These are phyloP conservation scores for Rapana venosa DNA, from an alignment of 2,888 invertebrate species.

Conservation along the genomic window DNA sequence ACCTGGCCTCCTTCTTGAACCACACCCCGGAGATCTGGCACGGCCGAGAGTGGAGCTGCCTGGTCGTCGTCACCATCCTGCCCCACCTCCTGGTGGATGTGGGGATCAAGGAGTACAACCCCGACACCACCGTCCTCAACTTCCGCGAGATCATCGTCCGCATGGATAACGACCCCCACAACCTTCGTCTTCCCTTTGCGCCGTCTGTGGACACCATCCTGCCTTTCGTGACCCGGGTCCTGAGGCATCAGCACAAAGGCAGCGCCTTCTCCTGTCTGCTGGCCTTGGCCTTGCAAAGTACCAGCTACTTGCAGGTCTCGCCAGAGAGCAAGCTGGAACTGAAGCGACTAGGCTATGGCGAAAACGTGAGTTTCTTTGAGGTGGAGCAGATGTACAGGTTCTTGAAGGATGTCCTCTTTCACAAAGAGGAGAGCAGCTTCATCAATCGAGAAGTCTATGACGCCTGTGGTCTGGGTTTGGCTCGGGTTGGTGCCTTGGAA, in stretches of 20 bases:
- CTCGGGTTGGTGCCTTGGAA: not conserved
- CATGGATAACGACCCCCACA: not conserved
- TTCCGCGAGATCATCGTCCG: not conserved
- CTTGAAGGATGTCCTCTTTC: not conserved
- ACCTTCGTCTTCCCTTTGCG: not conserved
- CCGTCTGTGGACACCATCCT: conserved; percentile 5
- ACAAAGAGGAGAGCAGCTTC: not conserved
- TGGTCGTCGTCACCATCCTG: not conserved
- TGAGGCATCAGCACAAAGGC: not conserved
- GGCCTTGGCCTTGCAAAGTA: not conserved
- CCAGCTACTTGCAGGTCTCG: not conserved
- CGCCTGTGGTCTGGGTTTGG: conserved; percentile 2
- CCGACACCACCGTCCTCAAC: not conserved
- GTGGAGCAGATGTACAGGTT: not conserved
- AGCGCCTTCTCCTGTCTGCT: conserved; percentile 3
- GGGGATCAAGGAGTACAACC: not conserved
- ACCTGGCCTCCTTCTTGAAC: not conserved
- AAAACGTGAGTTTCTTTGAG: not conserved
- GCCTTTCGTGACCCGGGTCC: conserved; percentile 15
- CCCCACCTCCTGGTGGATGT: conserved; percentile 21
- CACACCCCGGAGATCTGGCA: not conserved
- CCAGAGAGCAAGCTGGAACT: not conserved
- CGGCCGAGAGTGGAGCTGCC: not conserved
- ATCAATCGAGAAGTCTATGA: conserved; percentile 7
- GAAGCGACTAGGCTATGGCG: not conserved